Conservation (phyloP, 1,140 invertebrate species). For the Hestina assimilis region DNA sequence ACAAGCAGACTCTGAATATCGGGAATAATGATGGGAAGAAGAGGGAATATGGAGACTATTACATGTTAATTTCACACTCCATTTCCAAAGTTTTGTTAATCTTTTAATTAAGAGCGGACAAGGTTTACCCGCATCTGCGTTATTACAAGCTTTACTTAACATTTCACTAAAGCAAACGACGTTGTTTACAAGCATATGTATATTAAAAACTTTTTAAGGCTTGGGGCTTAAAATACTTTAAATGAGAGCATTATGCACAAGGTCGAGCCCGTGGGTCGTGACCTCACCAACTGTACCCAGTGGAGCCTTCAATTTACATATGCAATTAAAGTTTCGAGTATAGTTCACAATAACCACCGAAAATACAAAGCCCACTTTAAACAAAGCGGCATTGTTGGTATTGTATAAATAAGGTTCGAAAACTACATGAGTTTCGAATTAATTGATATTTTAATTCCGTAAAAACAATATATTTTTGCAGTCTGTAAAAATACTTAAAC, state of each 20-base stretch:
- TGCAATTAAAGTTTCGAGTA: conserved; percentile 43
- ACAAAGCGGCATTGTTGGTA: conserved; percentile 9
- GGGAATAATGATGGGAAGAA: no score
- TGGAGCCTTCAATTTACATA: conserved; percentile 36
- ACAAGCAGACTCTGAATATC: no score
- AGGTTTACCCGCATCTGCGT: neutral
- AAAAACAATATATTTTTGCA: neutral
- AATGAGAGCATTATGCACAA: conserved; percentile 7
- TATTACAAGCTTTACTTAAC: conserved; percentile 3
- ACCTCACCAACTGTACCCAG: conserved; percentile 12
- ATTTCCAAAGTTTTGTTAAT: no score
- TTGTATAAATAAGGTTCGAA: conserved; percentile 5
- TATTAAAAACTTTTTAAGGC: neutral
- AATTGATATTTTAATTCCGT: neutral
- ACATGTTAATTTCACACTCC: no score
- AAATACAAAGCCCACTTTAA: conserved; percentile 17
- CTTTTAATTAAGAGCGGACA: neutral
- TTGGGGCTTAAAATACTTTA: neutral
- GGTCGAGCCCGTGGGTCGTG: conserved; percentile 24
- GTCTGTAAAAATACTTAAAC: neutral
- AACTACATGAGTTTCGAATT: neutral
- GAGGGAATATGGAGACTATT: no score
- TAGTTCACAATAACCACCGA: conserved; percentile 21
- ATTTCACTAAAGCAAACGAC: neutral
- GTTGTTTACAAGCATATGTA: neutral